phyloP scores from a whole-genome alignment of 2,113 vertebrate species.

The Artemisiospiza belli region DNA sequence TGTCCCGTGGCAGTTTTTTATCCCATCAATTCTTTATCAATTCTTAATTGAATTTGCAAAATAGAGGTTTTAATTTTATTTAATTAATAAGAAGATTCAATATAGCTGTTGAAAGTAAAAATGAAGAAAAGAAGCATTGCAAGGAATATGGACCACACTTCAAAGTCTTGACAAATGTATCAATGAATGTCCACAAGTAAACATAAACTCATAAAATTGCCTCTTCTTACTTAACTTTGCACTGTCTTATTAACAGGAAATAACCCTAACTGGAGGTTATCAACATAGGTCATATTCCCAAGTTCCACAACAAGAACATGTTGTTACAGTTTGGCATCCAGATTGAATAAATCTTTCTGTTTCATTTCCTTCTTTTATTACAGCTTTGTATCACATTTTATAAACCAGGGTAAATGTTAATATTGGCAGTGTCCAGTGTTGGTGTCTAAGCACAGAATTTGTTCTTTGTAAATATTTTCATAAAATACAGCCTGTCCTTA shows the following conservation, averaged over 20 bases:
- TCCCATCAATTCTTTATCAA: not conserved
- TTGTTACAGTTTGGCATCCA: slow-evolving; percentile 39
- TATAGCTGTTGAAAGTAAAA: not conserved
- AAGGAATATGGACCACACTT: not conserved
- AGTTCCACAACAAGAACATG: slow-evolving; percentile 51
- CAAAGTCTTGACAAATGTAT: not conserved
- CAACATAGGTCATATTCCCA: slow-evolving; percentile 39
- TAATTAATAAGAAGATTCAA: not conserved
- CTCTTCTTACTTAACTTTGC: slow-evolving; percentile 9
- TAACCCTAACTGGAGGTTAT: slow-evolving; percentile 34
- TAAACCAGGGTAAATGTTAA: slow-evolving; percentile 29
- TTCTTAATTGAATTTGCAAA: not conserved
- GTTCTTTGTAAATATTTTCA: slow-evolving; percentile 43
- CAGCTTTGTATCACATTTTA: not conserved
- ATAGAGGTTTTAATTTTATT: not conserved
- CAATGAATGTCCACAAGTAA: not conserved
- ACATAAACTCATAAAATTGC: not conserved
- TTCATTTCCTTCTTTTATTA: slow-evolving; percentile 39
- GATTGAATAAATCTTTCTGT: slow-evolving; percentile 42
- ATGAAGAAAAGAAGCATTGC: not conserved
- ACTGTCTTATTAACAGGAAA: slow-evolving; percentile 36
- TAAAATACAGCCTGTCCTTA: slow-evolving; percentile 23
- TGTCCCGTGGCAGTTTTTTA: not conserved
- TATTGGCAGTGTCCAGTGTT: slow-evolving; percentile 9
- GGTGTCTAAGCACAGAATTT: slow-evolving; percentile 9